phyloP scores from a whole-genome alignment of 2,113 vertebrate genomes.

The Chrysochloris asiatica region DNA sequence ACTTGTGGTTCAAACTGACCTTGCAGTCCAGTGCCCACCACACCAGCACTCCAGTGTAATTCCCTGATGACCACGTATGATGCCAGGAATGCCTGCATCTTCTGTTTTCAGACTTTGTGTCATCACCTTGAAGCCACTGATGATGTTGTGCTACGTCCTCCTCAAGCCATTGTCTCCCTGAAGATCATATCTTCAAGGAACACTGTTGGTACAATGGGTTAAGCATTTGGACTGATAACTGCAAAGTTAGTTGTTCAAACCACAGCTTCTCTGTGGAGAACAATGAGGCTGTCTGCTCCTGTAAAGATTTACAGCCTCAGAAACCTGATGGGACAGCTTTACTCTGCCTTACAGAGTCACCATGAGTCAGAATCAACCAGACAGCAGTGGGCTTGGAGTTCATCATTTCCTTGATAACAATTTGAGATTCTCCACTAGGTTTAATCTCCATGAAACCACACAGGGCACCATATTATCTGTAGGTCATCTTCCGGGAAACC shows the following conservation, averaged over 20 bases:
- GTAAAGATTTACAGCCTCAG: no score
- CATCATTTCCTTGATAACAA: background rate
- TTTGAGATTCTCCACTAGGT: background rate
- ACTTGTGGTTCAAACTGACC: no score
- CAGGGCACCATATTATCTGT: background rate
- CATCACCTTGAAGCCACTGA: background rate
- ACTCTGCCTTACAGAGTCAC: no score
- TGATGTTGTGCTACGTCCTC: background rate
- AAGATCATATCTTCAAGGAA: background rate
- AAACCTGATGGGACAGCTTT: no score
- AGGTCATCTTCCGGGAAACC: background rate
- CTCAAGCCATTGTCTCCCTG: background rate
- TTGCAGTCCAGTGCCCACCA: no score
- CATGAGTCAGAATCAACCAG: no score
- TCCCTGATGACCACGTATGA: background rate
- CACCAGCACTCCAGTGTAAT: background rate
- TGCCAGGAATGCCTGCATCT: background rate
- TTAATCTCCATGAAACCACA: background rate
- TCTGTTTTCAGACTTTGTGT: background rate
- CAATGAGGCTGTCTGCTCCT: no score
- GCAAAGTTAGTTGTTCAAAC: no score
- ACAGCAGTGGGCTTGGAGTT: no score
- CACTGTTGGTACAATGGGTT: no score
- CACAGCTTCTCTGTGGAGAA: no score
- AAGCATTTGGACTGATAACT: no score